Conservation (phyloP, 2,888 invertebrate species). For the Morpho deidamia region DNA sequence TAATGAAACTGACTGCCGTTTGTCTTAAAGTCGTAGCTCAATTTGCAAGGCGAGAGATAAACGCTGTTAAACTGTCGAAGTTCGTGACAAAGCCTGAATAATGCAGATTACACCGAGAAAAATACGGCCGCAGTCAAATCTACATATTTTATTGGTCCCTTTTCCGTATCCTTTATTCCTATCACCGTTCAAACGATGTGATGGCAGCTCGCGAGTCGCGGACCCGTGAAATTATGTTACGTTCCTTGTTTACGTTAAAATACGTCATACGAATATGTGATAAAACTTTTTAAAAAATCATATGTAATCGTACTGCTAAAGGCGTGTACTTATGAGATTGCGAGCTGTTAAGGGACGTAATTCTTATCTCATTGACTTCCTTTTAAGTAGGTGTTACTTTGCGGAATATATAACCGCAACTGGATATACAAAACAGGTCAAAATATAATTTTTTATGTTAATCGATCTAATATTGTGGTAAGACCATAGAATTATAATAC, state of each 20-base stretch:
- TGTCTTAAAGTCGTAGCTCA: conserved; percentile 79
- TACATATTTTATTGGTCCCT: conserved; percentile 76
- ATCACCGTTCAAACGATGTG: conserved; percentile 44
- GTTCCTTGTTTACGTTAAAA: not conserved
- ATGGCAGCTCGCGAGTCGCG: conserved; percentile 20
- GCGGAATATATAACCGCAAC: too few relatives aligned
- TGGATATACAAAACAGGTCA: too few relatives aligned
- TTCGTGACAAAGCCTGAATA: conserved; percentile 78
- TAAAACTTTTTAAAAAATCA: too few relatives aligned
- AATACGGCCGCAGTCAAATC: conserved; percentile 76
- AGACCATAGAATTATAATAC: too few relatives aligned
- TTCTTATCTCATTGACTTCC: too few relatives aligned
- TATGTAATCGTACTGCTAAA: too few relatives aligned
- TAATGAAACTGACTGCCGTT: conserved; percentile 77
- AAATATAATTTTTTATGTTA: too few relatives aligned
- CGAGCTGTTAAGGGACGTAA: too few relatives aligned
- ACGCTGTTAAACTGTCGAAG: conserved; percentile 79
- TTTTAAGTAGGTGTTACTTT: too few relatives aligned
- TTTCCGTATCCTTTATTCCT: conserved; percentile 56
- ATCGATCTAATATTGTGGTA: too few relatives aligned
- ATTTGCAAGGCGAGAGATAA: conserved; percentile 78
- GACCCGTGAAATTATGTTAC: not conserved
- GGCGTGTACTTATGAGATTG: too few relatives aligned
- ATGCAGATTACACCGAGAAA: conserved; percentile 78
- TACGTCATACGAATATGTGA: not conserved